These are phyloP conservation scores for Timema podura DNA, from an alignment of 2,888 invertebrate genomes.

Conservation along the genomic window DNA sequence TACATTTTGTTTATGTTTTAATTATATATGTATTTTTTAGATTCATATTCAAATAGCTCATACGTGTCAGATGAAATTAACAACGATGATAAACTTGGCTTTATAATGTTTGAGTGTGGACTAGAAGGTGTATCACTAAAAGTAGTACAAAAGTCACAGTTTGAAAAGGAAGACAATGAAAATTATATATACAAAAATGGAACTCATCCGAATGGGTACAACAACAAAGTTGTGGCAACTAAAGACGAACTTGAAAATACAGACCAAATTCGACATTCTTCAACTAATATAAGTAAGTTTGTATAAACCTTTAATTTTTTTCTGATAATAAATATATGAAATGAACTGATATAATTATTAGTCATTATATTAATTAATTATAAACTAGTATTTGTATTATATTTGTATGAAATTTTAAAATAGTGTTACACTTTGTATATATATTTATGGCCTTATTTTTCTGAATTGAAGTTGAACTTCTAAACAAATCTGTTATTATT, in stretches of 20 bases:
- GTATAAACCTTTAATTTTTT: too few relatives aligned
- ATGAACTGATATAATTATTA: too few relatives aligned
- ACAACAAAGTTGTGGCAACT: slow-evolving; percentile 44
- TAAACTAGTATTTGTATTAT: too few relatives aligned
- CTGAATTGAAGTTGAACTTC: too few relatives aligned
- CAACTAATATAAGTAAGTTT: slow-evolving; percentile 5
- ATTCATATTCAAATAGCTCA: slow-evolving; percentile 15
- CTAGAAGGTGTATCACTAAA: slow-evolving; percentile 85
- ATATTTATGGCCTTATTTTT: too few relatives aligned
- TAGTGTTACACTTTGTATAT: too few relatives aligned
- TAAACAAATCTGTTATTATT: too few relatives aligned
- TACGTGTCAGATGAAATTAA: slow-evolving; percentile 30
- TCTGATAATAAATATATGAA: too few relatives aligned
- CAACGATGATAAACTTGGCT: slow-evolving; percentile 68
- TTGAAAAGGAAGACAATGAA: slow-evolving; percentile 63
- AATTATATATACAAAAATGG: slow-evolving; percentile 43
- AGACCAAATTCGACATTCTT: slow-evolving; percentile 31
- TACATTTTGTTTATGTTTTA: slow-evolving; percentile 39
- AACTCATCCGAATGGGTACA: slow-evolving; percentile 31
- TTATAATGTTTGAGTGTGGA: slow-evolving; percentile 96
- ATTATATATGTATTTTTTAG: slow-evolving; percentile 5
- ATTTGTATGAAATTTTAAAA: too few relatives aligned
- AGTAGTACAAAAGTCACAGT: slow-evolving; percentile 68
- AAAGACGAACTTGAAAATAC: slow-evolving; percentile 44
- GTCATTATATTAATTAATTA: too few relatives aligned